Conservation (phyloP, 2,113 vertebrate genomes). For the Saccopteryx bilineata region DNA sequence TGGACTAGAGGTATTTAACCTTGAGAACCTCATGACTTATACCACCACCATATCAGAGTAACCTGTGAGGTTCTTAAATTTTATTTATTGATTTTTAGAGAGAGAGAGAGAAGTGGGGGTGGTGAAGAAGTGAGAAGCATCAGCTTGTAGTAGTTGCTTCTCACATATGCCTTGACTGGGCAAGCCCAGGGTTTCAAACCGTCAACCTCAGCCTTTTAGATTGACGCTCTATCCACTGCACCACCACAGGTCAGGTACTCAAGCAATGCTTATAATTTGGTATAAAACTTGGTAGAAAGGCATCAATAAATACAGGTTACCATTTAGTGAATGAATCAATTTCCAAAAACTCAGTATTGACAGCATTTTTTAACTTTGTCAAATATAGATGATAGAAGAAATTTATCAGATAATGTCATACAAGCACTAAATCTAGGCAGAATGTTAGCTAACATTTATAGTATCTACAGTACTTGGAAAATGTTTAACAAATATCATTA, state of each 20-base stretch:
- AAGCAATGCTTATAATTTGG: not conserved
- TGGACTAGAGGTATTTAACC: not conserved
- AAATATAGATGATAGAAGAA: constrained; percentile 3
- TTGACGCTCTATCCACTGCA: too few relatives aligned
- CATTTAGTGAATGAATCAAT: constrained; percentile 1
- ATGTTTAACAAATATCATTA: constrained; percentile 18
- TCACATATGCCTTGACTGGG: too few relatives aligned
- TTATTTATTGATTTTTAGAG: too few relatives aligned
- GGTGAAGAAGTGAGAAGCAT: too few relatives aligned
- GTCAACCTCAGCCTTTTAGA: too few relatives aligned
- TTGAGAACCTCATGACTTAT: not conserved
- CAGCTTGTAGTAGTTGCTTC: too few relatives aligned
- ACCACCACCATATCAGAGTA: not conserved
- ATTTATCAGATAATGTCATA: not conserved
- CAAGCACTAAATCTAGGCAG: constrained; percentile 6
- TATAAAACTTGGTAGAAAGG: not conserved
- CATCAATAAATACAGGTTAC: not conserved
- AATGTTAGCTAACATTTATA: not conserved
- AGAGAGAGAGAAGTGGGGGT: too few relatives aligned
- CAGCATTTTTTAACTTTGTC: constrained; percentile 8
- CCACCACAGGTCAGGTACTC: not conserved
- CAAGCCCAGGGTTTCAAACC: too few relatives aligned
- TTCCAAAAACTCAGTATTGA: constrained; percentile 35
- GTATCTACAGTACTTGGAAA: constrained; percentile 38
- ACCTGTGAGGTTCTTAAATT: not conserved